Evolutionary conservation across 2,113 vertebrate genomes (phyloP).

Genomic region (Perognathus longimembris): DNA sequence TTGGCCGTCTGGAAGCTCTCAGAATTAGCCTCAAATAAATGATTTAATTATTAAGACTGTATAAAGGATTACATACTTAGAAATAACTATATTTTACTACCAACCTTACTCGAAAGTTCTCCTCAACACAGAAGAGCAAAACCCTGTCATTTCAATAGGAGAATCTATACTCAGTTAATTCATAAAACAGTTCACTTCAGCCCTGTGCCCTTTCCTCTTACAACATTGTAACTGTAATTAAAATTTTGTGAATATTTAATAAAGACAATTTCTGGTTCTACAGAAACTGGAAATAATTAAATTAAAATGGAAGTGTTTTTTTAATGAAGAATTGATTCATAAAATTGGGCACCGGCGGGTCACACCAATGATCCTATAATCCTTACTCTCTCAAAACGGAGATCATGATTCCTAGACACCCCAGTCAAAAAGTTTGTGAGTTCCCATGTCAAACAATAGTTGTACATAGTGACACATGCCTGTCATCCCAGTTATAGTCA

Average conservation of each 20-base stretch:
- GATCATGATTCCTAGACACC: no score
- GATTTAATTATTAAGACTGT: background rate
- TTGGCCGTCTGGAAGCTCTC: background rate
- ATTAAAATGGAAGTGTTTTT: no score
- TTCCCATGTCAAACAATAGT: no score
- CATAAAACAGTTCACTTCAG: background rate
- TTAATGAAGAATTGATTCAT: no score
- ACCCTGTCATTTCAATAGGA: background rate
- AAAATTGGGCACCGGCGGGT: no score
- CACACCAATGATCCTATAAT: no score
- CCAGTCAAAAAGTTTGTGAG: no score
- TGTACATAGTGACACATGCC: no score
- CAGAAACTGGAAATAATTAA: background rate
- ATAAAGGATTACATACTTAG: background rate
- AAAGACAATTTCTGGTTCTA: background rate
- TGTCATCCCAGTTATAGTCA: no score
- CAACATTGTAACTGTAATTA: background rate
- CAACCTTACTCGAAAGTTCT: background rate
- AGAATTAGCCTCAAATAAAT: background rate
- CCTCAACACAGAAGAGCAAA: background rate
- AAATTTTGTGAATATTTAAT: background rate
- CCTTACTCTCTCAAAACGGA: no score
- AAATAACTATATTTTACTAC: background rate
- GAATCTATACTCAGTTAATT: background rate
- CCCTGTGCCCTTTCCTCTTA: background rate